A percentile compares a stretch with the other conserved stretches of the same genome.
These are phyloP conservation scores for Acanthosoma haemorrhoidale DNA, from an alignment of 2,888 invertebrate species.

Conservation along the genomic window DNA sequence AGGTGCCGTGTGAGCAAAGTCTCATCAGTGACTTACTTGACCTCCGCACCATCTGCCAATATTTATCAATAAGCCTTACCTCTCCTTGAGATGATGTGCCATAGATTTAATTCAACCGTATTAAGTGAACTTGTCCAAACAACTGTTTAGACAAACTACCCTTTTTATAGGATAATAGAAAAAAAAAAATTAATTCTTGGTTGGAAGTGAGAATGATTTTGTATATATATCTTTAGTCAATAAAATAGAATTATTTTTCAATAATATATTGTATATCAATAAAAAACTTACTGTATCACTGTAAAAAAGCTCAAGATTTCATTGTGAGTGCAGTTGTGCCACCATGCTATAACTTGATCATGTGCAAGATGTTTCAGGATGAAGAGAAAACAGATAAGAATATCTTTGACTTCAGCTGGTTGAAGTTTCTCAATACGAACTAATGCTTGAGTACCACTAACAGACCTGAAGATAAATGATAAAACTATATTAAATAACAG, in stretches of 20 bases:
- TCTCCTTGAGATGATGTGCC: no score
- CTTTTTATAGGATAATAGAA: no score
- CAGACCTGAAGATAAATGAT: conserved; percentile 50
- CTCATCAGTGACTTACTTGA: no score
- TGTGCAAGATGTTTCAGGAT: conserved; percentile 86
- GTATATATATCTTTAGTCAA: no score
- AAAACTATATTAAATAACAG: background rate
- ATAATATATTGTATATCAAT: conserved; percentile 20
- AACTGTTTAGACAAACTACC: no score
- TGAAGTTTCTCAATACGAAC: conserved; percentile 66
- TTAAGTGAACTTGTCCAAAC: no score
- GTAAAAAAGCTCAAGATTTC: conserved; percentile 82
- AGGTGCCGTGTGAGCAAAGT: no score
- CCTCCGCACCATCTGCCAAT: no score
- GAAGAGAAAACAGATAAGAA: conserved; percentile 83
- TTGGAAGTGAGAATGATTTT: no score
- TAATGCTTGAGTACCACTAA: conserved; percentile 51
- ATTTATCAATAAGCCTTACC: no score
- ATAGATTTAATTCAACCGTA: no score
- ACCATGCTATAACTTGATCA: conserved; percentile 83
- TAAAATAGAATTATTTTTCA: conserved; percentile 6
- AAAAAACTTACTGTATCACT: conserved; percentile 65
- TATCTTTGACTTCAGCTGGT: conserved; percentile 75
- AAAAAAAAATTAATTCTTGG: no score
- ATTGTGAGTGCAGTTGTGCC: conserved; percentile 75